A percentile compares a stretch with the other conserved stretches of the same genome.
These are phyloP conservation scores for Homarus gammarus DNA, from an alignment of 2,888 invertebrate species.

Conservation along the genomic window DNA sequence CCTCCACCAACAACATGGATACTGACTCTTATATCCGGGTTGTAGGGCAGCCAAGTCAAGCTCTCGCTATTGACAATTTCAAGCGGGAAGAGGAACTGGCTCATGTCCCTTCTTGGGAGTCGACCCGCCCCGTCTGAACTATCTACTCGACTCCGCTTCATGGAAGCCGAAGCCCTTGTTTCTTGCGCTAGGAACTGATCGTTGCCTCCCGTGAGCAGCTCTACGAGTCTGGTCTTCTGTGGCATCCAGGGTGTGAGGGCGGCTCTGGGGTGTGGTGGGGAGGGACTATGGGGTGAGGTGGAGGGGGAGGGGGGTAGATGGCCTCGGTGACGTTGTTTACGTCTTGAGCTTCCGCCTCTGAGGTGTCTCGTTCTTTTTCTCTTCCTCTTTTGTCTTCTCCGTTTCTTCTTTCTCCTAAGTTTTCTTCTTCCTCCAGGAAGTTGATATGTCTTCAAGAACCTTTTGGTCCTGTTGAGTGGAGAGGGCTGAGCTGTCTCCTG, in stretches of 20 bases:
- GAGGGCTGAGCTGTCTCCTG: neutral
- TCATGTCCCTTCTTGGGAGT: neutral
- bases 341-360: neutral
- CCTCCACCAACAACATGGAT: constrained; percentile 12
- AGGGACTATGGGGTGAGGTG: neutral
- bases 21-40: constrained; percentile 33
- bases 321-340: neutral
- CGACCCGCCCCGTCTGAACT: neutral
- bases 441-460: neutral
- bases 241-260: neutral
- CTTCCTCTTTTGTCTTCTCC: neutral
- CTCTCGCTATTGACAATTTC: constrained; percentile 3
- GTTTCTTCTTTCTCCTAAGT: constrained; percentile 8
- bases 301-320: neutral
- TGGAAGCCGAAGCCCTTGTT: neutral
- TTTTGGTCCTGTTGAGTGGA: neutral
- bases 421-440: constrained; percentile 8
- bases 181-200: constrained; percentile 9
- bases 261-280: neutral
- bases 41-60: constrained; percentile 29
- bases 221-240: constrained; percentile 1
- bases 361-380: neutral
- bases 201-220: constrained; percentile 19
- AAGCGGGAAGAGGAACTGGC: constrained; percentile 6
- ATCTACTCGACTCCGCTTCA: neutral